phyloP scores from a whole-genome alignment of 2,797 vertebrate genomes.

The Garrulus glandarius region DNA sequence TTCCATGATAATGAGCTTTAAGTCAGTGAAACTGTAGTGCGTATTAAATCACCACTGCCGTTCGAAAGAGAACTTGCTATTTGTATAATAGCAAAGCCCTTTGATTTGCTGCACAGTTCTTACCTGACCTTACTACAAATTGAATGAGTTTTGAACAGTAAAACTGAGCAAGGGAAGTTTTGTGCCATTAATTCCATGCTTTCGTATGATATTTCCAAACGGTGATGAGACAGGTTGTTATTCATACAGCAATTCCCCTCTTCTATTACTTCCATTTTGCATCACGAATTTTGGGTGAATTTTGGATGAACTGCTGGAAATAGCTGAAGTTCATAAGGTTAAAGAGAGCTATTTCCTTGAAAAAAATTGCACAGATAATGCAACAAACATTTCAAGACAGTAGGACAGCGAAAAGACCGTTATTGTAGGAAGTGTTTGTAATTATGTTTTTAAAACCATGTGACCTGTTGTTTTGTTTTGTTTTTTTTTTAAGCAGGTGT shows the following conservation, averaged over 20 bases:
- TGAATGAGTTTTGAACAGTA: background rate
- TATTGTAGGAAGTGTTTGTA: background rate
- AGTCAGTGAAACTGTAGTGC: background rate
- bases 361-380: background rate
- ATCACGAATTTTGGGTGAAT: background rate
- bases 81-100: background rate
- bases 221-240: background rate
- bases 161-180: background rate
- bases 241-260: background rate
- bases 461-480: background rate
- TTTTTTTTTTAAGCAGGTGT: background rate
- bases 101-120: background rate
- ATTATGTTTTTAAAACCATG: background rate
- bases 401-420: background rate
- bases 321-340: background rate
- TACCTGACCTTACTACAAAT: rapidly evolving
- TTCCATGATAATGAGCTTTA: rapidly evolving
- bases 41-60: rapidly evolving
- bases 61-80: background rate
- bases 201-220: rapidly evolving
- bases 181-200: background rate
- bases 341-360: background rate
- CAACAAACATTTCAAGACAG: background rate
- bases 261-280: background rate
- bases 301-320: background rate